phyloP scores from a whole-genome alignment of 2,113 vertebrate species.

The Lethenteron camtschaticum region DNA sequence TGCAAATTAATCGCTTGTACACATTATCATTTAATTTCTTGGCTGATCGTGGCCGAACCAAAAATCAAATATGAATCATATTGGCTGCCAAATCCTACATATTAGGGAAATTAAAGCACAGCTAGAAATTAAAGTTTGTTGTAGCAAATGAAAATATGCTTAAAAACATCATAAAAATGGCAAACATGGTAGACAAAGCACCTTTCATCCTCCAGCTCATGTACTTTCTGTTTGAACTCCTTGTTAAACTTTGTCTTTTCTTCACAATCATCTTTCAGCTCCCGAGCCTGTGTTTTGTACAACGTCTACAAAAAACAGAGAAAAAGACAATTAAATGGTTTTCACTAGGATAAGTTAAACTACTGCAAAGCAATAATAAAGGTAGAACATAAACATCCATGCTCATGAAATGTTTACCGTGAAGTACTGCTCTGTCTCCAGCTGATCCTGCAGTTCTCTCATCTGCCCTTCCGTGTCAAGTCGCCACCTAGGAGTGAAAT shows the following conservation, averaged over 20 bases:
- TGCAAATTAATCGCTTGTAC: too few species aligned
- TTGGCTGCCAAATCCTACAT: too few species aligned
- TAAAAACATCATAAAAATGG: too few species aligned
- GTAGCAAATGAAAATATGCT: too few species aligned
- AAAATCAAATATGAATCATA: too few species aligned
- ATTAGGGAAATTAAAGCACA: too few species aligned
- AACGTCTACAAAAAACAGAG: slow-evolving; percentile 35
- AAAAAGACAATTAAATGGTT: not conserved
- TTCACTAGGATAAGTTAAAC: slow-evolving; percentile 12
- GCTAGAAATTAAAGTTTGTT: too few species aligned
- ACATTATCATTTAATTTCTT: too few species aligned
- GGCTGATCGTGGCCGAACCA: too few species aligned
- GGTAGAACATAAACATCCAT: not conserved
- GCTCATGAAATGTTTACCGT: not conserved
- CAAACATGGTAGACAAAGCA: slow-evolving; percentile 13
- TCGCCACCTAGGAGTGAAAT: not conserved
- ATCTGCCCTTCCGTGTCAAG: not conserved
- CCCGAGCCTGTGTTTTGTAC: slow-evolving; percentile 91
- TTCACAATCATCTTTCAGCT: slow-evolving; percentile 93
- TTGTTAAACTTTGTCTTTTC: slow-evolving; percentile 81
- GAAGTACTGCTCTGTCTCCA: slow-evolving; percentile 1
- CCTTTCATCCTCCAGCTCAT: slow-evolving; percentile 87
- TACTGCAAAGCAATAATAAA: not conserved
- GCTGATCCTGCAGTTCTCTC: slow-evolving; percentile 3
- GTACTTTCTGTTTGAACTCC: slow-evolving; percentile 68